Percentiles rank a stretch among this genome's conserved stretches.
Evolutionary conservation across 2,888 invertebrate genomes (phyloP).

Genomic region (Acleris cristana): DNA sequence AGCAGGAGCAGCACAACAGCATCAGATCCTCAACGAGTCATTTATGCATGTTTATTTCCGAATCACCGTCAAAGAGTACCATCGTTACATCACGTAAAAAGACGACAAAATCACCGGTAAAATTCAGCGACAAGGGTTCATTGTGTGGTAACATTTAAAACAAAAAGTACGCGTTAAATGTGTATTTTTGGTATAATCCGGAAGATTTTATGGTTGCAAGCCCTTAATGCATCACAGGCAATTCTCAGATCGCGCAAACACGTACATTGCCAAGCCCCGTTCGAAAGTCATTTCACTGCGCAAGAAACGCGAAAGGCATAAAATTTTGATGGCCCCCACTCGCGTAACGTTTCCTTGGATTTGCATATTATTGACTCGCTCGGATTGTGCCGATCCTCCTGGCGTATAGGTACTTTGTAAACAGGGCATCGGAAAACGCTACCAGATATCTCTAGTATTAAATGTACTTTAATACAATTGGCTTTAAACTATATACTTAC

Average conservation of each 20-base stretch:
- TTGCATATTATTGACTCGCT: constrained; percentile 36
- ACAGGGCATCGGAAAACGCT: constrained; percentile 9
- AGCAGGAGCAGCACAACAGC: too few relatives aligned
- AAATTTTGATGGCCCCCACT: constrained; percentile 38
- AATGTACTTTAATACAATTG: neutral
- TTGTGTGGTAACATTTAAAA: too few relatives aligned
- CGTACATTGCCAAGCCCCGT: constrained; percentile 16
- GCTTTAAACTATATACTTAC: too few relatives aligned
- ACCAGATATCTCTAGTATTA: neutral
- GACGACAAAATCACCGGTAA: too few relatives aligned
- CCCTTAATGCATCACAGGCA: constrained; percentile 1
- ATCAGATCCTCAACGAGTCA: too few relatives aligned
- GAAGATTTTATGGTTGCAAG: neutral
- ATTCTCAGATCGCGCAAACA: constrained; percentile 12
- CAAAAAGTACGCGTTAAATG: too few relatives aligned
- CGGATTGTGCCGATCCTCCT: constrained; percentile 31
- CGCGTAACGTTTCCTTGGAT: constrained; percentile 28
- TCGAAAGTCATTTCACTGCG: constrained; percentile 32
- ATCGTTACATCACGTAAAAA: too few relatives aligned
- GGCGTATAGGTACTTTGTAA: constrained; percentile 29
- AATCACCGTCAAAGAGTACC: too few relatives aligned
- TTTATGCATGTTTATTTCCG: too few relatives aligned
- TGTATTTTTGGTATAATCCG: too few relatives aligned
- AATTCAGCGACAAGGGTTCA: too few relatives aligned
- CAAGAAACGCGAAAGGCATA: constrained; percentile 35